phyloP scores from a whole-genome alignment of 2,113 vertebrate genomes.

The Oreochromis aureus region DNA sequence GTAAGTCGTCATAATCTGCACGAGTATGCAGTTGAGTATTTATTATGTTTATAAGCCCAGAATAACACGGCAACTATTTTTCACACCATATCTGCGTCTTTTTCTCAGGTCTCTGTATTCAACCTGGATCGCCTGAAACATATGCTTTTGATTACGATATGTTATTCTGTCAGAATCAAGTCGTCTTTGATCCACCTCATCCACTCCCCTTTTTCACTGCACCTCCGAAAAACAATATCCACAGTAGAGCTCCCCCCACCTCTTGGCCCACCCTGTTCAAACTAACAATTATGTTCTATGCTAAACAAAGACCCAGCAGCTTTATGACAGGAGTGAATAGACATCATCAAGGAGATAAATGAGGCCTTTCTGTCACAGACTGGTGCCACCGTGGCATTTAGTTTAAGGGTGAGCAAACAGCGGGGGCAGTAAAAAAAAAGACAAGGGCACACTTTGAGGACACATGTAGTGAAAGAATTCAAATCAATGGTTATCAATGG shows the following conservation, averaged over 20 bases:
- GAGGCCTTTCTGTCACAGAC: constrained; percentile 5
- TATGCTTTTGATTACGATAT: constrained; percentile 40
- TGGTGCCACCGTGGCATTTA: constrained; percentile 30
- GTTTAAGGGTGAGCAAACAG: constrained; percentile 24
- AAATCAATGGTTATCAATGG: not conserved
- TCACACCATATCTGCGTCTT: constrained; percentile 10
- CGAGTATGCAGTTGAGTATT: constrained; percentile 22
- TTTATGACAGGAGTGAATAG: constrained; percentile 21
- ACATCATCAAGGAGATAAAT: constrained; percentile 28
- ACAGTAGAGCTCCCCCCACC: not conserved
- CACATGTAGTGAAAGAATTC: constrained; percentile 39
- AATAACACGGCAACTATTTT: constrained; percentile 32
- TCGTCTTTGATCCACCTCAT: constrained; percentile 37
- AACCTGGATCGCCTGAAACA: constrained; percentile 20
- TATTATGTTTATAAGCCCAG: constrained; percentile 26
- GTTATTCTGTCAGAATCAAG: constrained; percentile 21
- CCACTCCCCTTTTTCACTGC: not conserved
- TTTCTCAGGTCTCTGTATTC: not conserved
- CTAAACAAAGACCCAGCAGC: not conserved
- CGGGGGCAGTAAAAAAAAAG: not conserved
- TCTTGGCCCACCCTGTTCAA: not conserved
- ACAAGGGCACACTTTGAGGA: constrained; percentile 14
- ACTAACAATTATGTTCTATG: not conserved
- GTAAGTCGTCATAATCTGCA: constrained; percentile 35
- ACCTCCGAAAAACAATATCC: not conserved